Base-by-base conservation (phyloP, 2,113 vertebrate species). In the Crotophaga sulcirostris region DNA sequence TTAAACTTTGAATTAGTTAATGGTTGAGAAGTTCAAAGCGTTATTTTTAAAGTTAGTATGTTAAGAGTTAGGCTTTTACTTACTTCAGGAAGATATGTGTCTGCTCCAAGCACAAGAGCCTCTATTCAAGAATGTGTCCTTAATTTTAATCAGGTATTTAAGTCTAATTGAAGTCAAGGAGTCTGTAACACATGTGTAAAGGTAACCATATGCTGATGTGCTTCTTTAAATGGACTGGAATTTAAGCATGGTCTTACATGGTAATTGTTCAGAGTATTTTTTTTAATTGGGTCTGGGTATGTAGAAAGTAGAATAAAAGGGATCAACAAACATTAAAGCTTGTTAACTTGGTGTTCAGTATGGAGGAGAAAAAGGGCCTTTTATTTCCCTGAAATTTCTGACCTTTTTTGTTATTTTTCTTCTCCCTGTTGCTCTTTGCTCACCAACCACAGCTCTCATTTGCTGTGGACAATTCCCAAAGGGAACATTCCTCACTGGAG, bases 401-500 rank as follows among this genome's bases (percentile, higher is more conserved):
- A 86, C 88, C 33, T 70, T 88, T 94, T 96, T 88, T 89, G 79
- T 92, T 96, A 78, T 94, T 97, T 95, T 96, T 90, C 72, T 93
- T 95, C 90, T 86, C 72, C 73, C 24, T 49, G 34, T 55, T 95
- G 64, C 76, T 95, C 82, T 86, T 95, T 90, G 60, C 69, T 81
- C 73, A 90, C 56, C 83, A 92, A 81, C 80, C 73, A 94, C 88
- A 93, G 88, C 51, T 87, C 76, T 94, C 74, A 0, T 89, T 93
- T 90, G 92, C 93, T 89, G 72, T 81, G 90, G 83, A 90, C 86
- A 96, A 93, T 89, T 95, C 96, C 90, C 94, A 87, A 92, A 44
- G 83, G 90, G 93, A 96, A 92, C 79, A 93, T 97, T 96, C 56
- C 56, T 93, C 0, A 0, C 66, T 73, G 73, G 85, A 95, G 73